Base-by-base conservation (phyloP, 2,797 vertebrate genomes). In the Pseudomugil tenellus region DNA sequence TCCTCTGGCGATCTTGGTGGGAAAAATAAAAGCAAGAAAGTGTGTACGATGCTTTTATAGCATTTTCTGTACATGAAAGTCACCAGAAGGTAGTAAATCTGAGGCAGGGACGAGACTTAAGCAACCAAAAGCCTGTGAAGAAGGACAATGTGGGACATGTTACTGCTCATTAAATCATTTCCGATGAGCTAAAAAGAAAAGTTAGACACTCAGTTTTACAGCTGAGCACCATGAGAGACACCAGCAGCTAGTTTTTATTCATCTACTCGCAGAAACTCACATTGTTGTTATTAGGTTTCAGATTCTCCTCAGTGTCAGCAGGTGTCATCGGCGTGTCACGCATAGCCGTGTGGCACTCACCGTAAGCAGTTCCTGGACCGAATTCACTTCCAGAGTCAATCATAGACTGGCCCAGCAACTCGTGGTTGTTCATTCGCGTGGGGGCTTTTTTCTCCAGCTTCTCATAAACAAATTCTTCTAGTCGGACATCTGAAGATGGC, bases 401-500 rank as follows among this genome's bases (percentile, higher is more conserved):
- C 97, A 99, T 96, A 63, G 95, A 93, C 72, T 99, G 96, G 72
- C 97, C 97, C 87, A 99, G 85, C 84, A 96, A 89, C 91, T 99
- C 98, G 35, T 97, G 96, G 87, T 98, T 99, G 94, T 97, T 98
- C 92, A 96, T 81, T 57, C 98, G 95, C 28, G 95, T 94, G 2
- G 98, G 98, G 62, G 81, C 96, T 94, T 99, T 99, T 87, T 98
- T 97, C 77, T 99, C 98, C 92, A 99, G 90, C 76, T 99, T 99
- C 92, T 98, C 98, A 77, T 99, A 99, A 46, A 99, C 92, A 93
- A 98, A 98, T 87, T 98, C 98, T 89, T 99, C 98, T 91, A 99
- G 96, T 68, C 98, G 95, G 81, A 96, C 95, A 94, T 99, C 98
- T 99, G 88, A 58, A 74, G 92, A 83, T 62, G 11, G 16, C 59